phyloP scores from a whole-genome alignment of 1,140 invertebrate genomes.

The Nylanderia fulva region DNA sequence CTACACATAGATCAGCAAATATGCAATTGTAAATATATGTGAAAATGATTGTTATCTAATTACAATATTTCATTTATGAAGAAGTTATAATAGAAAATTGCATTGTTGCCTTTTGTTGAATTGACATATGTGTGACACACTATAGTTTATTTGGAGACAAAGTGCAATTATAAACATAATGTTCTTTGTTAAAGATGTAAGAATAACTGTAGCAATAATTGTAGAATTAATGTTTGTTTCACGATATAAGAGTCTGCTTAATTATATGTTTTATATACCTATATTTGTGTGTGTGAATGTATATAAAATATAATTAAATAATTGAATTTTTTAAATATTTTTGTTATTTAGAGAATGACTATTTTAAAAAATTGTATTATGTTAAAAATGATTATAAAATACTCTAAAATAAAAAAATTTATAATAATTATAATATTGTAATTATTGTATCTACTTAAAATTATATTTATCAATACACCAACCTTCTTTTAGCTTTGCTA shows the following conservation, averaged over 20 bases:
- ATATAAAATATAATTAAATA: background rate
- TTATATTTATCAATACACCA: no score
- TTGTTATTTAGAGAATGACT: background rate
- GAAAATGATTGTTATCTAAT: conserved; percentile 72
- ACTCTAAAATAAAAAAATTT: background rate
- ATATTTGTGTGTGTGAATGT: background rate
- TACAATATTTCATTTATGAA: conserved; percentile 66
- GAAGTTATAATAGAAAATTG: conserved; percentile 16
- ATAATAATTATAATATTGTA: background rate
- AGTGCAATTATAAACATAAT: conserved; percentile 84
- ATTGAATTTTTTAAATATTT: background rate
- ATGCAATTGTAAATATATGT: conserved; percentile 52
- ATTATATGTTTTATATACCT: background rate
- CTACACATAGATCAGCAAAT: conserved; percentile 75
- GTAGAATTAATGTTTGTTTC: background rate
- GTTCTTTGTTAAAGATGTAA: conserved; percentile 84
- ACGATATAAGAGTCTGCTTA: background rate
- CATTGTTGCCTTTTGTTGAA: conserved; percentile 84
- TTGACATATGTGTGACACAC: conserved; percentile 79
- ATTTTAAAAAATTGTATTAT: no score
- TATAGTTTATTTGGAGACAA: conserved; percentile 82
- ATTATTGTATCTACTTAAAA: background rate
- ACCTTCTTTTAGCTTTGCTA: background rate
- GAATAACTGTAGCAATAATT: background rate
- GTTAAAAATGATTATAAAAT: background rate